A percentile compares a stretch with the other conserved stretches of the same genome.
Evolutionary conservation across 2,113 vertebrate genomes (phyloP).

Genomic region (Taxidea taxus): DNA sequence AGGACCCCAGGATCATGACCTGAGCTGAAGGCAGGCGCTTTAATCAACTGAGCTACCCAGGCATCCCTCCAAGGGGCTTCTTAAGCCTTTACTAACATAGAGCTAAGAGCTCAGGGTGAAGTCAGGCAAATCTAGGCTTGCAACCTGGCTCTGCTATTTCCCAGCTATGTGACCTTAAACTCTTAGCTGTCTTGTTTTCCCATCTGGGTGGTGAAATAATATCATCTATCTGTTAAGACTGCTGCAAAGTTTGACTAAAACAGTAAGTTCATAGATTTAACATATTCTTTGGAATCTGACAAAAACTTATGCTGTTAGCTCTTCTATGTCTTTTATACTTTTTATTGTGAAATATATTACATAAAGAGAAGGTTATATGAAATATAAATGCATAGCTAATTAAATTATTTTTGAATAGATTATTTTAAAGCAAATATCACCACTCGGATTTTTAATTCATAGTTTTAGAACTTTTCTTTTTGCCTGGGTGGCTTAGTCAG

Average conservation of each 20-base stretch:
- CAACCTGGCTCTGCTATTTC: not conserved
- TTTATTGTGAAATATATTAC: not conserved
- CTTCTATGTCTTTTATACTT: not conserved
- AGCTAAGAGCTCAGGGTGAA: not conserved
- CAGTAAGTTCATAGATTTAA: not conserved
- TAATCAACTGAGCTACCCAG: not conserved
- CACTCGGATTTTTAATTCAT: not conserved
- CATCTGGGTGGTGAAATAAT: not conserved
- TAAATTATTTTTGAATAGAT: constrained; percentile 26
- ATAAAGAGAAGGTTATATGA: not conserved
- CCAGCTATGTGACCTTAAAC: not conserved
- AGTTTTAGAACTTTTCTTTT: not conserved
- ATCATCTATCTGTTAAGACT: not conserved
- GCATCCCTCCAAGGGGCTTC: not conserved
- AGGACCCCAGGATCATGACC: not conserved
- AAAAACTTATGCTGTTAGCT: not conserved
- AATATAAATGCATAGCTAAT: not conserved
- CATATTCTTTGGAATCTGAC: not conserved
- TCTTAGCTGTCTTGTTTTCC: not conserved
- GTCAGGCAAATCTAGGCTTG: not conserved
- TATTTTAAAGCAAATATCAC: not conserved
- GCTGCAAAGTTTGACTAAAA: not conserved
- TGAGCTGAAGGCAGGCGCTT: not conserved
- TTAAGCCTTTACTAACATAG: not conserved
- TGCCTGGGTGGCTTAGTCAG: too few relatives aligned